These are phyloP conservation scores for Pedicia rivosa DNA, from an alignment of 2,888 invertebrate species.

Conservation along the genomic window DNA sequence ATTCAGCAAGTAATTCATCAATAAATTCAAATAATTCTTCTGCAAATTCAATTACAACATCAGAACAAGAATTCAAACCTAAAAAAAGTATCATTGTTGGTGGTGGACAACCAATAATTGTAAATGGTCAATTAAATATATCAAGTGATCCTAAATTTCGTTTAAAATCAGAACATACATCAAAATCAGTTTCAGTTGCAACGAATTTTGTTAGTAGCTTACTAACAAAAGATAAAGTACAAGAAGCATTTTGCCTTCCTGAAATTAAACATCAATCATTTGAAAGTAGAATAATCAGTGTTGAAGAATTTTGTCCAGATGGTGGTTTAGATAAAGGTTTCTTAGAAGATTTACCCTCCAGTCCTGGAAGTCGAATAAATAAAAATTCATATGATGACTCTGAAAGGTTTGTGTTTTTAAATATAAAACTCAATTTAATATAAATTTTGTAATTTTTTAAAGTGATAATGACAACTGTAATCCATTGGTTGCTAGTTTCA, in stretches of 20 bases:
- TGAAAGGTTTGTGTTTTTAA: too few relatives aligned
- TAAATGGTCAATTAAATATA: slow-evolving; percentile 12
- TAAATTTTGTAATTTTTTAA: too few relatives aligned
- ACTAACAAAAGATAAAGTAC: slow-evolving; percentile 7
- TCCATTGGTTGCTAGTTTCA: slow-evolving; percentile 67
- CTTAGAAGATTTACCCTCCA: slow-evolving; percentile 43
- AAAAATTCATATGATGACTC: neutral
- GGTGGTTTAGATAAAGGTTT: slow-evolving; percentile 61
- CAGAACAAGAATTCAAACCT: slow-evolving; percentile 8
- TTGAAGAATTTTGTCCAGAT: slow-evolving; percentile 61
- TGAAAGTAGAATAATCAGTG: slow-evolving; percentile 29
- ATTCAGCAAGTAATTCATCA: slow-evolving; percentile 27
- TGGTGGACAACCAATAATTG: slow-evolving; percentile 14
- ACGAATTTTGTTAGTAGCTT: neutral
- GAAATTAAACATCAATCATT: slow-evolving; percentile 1
- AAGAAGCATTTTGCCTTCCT: slow-evolving; percentile 5
- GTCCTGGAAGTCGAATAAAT: slow-evolving; percentile 21
- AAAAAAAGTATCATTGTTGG: slow-evolving; percentile 15
- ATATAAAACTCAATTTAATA: too few relatives aligned
- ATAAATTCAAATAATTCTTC: slow-evolving; percentile 20
- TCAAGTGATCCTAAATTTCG: slow-evolving; percentile 8
- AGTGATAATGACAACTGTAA: slow-evolving; percentile 57
- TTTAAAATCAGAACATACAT: neutral
- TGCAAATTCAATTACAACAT: neutral
- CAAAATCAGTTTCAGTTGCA: neutral